Evolutionary conservation across 2,113 vertebrate species (phyloP).

Genomic region (Morone chrysops): DNA sequence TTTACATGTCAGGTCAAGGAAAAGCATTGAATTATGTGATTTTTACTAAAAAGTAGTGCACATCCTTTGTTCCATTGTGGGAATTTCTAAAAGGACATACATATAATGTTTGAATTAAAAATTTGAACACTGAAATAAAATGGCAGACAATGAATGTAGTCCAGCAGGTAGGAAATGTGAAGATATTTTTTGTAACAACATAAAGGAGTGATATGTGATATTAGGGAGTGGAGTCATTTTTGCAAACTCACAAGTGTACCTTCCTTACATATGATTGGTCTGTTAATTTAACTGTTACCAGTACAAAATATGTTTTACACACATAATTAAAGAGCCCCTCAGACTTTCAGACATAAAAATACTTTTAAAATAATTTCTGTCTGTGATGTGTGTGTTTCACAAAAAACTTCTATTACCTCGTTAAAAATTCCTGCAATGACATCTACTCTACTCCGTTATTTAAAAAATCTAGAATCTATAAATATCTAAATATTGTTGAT

Average conservation of each 20-base stretch:
- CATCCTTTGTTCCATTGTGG: not conserved
- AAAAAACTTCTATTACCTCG: not conserved
- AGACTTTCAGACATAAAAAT: not conserved
- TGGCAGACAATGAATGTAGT: not conserved
- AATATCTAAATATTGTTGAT: not conserved
- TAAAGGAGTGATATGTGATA: not conserved
- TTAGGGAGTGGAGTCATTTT: not conserved
- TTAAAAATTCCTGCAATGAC: not conserved
- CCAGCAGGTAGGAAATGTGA: not conserved
- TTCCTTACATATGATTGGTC: not conserved
- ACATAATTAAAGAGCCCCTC: not conserved
- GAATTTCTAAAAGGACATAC: not conserved
- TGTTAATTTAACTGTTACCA: not conserved
- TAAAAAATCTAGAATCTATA: not conserved
- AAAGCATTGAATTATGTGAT: not conserved
- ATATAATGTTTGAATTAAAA: not conserved
- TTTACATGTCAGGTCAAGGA: constrained; percentile 11
- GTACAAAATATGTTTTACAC: not conserved
- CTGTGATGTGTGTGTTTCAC: not conserved
- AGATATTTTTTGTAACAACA: too few relatives aligned
- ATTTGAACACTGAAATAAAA: not conserved
- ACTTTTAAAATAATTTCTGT: not conserved
- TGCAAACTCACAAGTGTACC: too few relatives aligned
- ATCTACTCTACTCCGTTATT: not conserved
- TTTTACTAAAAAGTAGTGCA: not conserved